phyloP scores from a whole-genome alignment of 2,888 invertebrate species.

The Entomobrya proxima region DNA sequence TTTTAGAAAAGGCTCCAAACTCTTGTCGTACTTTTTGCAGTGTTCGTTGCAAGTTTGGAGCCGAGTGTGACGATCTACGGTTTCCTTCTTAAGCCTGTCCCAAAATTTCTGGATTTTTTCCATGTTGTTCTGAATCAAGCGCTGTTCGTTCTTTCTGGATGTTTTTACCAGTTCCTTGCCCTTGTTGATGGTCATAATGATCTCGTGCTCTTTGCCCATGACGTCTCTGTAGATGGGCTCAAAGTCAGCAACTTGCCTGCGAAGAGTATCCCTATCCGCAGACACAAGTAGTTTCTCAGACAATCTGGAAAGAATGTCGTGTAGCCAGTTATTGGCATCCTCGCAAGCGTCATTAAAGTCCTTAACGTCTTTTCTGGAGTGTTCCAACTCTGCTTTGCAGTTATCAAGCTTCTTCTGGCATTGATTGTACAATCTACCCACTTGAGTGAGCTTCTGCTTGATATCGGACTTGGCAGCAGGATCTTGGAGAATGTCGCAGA shows the following conservation, averaged over 20 bases:
- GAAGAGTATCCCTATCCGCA: conserved; percentile 88
- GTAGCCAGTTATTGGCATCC: conserved; percentile 92
- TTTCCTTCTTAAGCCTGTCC: conserved; percentile 93
- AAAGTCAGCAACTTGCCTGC: conserved; percentile 88
- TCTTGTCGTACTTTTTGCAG: conserved; percentile 91
- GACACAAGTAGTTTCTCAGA: conserved; percentile 89
- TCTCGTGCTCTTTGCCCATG: conserved; percentile 92
- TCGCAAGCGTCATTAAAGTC: conserved; percentile 93
- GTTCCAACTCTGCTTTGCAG: conserved; percentile 93
- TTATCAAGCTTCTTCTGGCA: conserved; percentile 93
- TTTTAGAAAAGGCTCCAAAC: conserved; percentile 89
- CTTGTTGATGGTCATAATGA: conserved; percentile 94
- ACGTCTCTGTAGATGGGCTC: conserved; percentile 91
- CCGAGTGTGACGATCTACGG: conserved; percentile 89
- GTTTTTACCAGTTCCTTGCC: conserved; percentile 83
- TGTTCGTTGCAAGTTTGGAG: conserved; percentile 92
- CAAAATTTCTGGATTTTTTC: conserved; percentile 93
- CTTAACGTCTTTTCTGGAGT: conserved; percentile 88
- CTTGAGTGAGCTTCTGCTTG: conserved; percentile 88
- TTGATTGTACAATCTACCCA: conserved; percentile 92
- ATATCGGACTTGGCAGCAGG: conserved; percentile 94
- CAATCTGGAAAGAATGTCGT: conserved; percentile 86
- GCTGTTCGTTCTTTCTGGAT: conserved; percentile 79
- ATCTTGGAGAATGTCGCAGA: conserved; percentile 92
- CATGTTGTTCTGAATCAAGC: conserved; percentile 86